Conservation (phyloP, 2,113 vertebrate species). For the Misgurnus anguillicaudatus region DNA sequence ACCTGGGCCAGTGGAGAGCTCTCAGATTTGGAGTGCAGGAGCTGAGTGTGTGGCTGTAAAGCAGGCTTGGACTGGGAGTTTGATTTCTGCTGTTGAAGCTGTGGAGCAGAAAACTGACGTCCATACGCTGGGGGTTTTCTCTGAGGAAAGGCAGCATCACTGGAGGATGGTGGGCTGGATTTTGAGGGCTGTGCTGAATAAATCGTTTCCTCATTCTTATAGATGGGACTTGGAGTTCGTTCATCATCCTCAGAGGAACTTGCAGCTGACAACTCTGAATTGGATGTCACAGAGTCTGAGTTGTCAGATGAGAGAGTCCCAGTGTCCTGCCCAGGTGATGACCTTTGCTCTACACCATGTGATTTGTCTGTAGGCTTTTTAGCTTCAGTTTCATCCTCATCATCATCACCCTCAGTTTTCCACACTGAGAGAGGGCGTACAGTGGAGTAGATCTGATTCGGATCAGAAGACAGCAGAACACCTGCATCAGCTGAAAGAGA, state of each 20-base stretch:
- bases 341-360: slow-evolving; percentile 37
- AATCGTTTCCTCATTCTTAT: slow-evolving; percentile 53
- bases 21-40: slow-evolving; percentile 62
- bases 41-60: slow-evolving; percentile 47
- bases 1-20: slow-evolving; percentile 59
- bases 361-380: slow-evolving; percentile 28
- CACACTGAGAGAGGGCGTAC: slow-evolving; percentile 65
- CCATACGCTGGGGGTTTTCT: slow-evolving; percentile 63
- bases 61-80: slow-evolving; percentile 12
- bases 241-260: slow-evolving; percentile 64
- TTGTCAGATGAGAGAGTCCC: slow-evolving; percentile 61
- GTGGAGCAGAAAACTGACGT: slow-evolving; percentile 64
- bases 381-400: not conserved
- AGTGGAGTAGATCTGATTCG: slow-evolving; percentile 69
- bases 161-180: slow-evolving; percentile 26
- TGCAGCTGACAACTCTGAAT: slow-evolving; percentile 62
- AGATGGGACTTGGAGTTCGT: slow-evolving; percentile 53
- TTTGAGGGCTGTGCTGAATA: slow-evolving; percentile 15
- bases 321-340: slow-evolving; percentile 55
- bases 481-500: slow-evolving; percentile 73
- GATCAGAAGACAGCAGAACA: slow-evolving; percentile 60
- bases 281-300: slow-evolving; percentile 59
- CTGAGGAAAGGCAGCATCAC: slow-evolving; percentile 28
- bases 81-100: slow-evolving; percentile 59
- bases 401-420: slow-evolving; percentile 53